Evolutionary conservation across 2,113 vertebrate genomes (phyloP), one percentile per base, ranked within the genome.

Genomic region (Argyrosomus japonicus): DNA sequence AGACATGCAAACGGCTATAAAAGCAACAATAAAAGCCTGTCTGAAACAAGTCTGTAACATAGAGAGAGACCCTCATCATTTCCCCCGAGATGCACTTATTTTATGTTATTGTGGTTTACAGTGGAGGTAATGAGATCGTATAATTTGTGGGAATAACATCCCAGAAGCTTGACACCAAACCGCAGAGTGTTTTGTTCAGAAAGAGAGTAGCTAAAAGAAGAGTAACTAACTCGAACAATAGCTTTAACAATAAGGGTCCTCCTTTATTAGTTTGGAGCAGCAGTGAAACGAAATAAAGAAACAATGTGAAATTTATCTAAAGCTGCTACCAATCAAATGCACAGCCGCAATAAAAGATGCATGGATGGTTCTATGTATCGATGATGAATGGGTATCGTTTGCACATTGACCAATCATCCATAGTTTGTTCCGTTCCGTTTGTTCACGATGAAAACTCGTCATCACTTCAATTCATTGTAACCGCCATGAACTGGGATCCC

Each of bases 21-120:
- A 53, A 74, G 69, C 21, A 40, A 18, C 17, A 27, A 68, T 73
- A 51, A 77, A 74, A 60, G 45, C 36, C 17, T 47, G 62, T 4
- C 21, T 47, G 32, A 63, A 71, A 63, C 29, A 54, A 79, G n/a
- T 14, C 4, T n/a, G 8, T 47, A 5, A 27, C 36, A 47, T 14
- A 47, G 11, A 47, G 45, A 47, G 45, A 36, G 2, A 15, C 32
- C 5, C 25, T 10, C 36, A 17, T 18, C 11, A 3, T 10, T 50
- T 56, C 58, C 45, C 60, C 36, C 15, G 45, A 68, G 13, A 62
- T 14, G 4, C 23, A 5, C 25, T 17, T 48, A 1, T 61, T 43
- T 25, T 14, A 25, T 25, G 21, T 68, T 11, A 3, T 25, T 1
- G 7, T 14, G 68, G 25, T 71, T 73, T 58, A 32, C 56, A 57